Base-by-base conservation (phyloP, 2,113 vertebrate genomes). In the Patagioenas fasciata region DNA sequence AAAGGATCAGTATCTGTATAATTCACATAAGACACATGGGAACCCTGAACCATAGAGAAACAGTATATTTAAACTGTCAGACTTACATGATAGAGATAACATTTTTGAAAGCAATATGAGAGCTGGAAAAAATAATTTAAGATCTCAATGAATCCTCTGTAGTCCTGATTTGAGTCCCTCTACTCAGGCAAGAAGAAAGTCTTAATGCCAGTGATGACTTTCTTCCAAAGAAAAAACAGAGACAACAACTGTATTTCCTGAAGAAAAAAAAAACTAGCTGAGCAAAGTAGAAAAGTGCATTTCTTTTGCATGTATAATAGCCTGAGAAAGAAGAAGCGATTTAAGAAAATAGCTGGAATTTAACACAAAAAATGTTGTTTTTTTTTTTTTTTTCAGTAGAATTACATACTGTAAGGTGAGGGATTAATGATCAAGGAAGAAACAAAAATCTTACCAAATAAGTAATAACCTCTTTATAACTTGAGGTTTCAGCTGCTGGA, bases 21-120 rank as follows among this genome's bases (percentile, higher is more conserved):
- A 65, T 80, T 80, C 24, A 44, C 9, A 19, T 38, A 66, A 73
- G n/a, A 83, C 61, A 44, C 13, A 18, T 80, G 47, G 28, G 23
- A 81, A 91, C 6, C 2, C 11, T 67, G 38, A 42, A 47, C 28
- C 21, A 78, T 58, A 78, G 86, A 84, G 31, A 91, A 92, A 44
- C 10, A 50, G 18, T 36, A n/a, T 74, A 17, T 89, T 94, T 91
- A 81, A 92, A 79, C 28, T 85, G 44, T 79, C 53, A 77, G 44
- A 50, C 18, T 70, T 78, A 80, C 80, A 86, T 70, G 66, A 65
- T 31, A 62, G 38, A 50, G 50, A 71, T 71, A 93, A 73, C 4
- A 48, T 50, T 92, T 88, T 50, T 80, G 34, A 80, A 96, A 94
- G 50, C 36, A 94, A 23, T 73, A 62, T 51, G 53, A 94, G 42